Conservation (phyloP, 2,888 invertebrate genomes). For the Apeira syringaria region DNA sequence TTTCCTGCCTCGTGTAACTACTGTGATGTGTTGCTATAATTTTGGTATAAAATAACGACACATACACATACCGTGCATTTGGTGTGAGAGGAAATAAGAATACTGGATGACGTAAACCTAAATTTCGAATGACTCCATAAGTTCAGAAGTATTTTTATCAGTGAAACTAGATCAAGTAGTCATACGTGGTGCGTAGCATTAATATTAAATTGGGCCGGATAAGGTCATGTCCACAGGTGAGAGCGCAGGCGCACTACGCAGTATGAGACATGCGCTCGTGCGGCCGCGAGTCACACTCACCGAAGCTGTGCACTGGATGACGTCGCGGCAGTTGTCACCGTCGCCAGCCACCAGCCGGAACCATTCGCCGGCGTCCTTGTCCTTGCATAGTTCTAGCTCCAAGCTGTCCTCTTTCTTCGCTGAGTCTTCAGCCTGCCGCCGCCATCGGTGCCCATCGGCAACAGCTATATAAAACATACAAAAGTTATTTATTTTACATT, state of each 20-base stretch:
- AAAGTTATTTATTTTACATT: constrained; percentile 15
- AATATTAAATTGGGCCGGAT: constrained; percentile 12
- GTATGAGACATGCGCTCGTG: constrained; percentile 29
- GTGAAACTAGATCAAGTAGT: constrained; percentile 12
- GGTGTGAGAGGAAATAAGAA: background rate
- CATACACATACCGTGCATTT: background rate
- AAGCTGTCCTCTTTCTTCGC: constrained; percentile 93
- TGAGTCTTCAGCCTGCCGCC: constrained; percentile 87
- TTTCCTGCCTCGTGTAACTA: background rate
- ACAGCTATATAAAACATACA: constrained; percentile 55
- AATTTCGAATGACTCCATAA: background rate
- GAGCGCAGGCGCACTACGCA: constrained; percentile 6
- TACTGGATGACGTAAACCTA: background rate
- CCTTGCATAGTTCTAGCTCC: constrained; percentile 95
- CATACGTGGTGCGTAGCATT: constrained; percentile 4
- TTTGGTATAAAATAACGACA: too few species aligned
- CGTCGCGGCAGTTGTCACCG: constrained; percentile 96
- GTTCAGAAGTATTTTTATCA: background rate
- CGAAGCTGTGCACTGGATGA: constrained; percentile 97
- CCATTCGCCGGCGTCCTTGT: constrained; percentile 98
- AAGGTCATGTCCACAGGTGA: constrained; percentile 25
- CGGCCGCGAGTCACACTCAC: constrained; percentile 76
- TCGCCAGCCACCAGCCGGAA: constrained; percentile 95
- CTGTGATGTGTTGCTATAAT: background rate
- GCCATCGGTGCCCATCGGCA: constrained; percentile 81